These are phyloP conservation scores for Drosophila stalkeri DNA, from an alignment of 2,888 invertebrate genomes.

Conservation along the genomic window DNA sequence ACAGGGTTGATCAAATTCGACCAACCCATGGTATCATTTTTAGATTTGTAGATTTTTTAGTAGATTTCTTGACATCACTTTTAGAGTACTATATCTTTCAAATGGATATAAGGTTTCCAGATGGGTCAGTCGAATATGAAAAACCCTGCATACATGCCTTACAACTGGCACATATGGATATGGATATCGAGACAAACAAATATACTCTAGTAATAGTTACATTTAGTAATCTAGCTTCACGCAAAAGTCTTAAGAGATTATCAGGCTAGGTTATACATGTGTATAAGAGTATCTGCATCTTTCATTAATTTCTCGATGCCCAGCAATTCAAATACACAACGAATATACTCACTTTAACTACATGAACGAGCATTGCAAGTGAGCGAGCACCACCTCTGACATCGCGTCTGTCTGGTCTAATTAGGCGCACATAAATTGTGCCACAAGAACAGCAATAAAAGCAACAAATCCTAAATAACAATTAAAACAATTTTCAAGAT, in stretches of 20 bases:
- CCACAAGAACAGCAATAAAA: constrained; percentile 48
- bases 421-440: constrained; percentile 75
- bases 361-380: background rate
- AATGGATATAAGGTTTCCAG: too few relatives aligned
- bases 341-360: background rate
- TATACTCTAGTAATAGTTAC: background rate
- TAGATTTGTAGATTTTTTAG: too few relatives aligned
- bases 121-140: too few relatives aligned
- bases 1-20: too few relatives aligned
- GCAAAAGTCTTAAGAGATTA: background rate
- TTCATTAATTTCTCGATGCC: too few relatives aligned
- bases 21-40: too few relatives aligned
- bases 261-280: background rate
- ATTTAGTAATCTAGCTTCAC: background rate
- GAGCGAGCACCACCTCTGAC: constrained; percentile 27
- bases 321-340: too few relatives aligned
- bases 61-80: too few relatives aligned
- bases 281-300: too few relatives aligned
- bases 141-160: too few relatives aligned
- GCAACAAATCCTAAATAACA: constrained; percentile 78
- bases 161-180: too few relatives aligned
- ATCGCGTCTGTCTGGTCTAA: constrained; percentile 69
- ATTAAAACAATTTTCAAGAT: constrained; percentile 81
- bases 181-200: background rate
- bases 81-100: too few relatives aligned